Percentiles rank a stretch among this genome's conserved stretches.
phyloP scores from a whole-genome alignment of 2,888 invertebrate species.

The Incurvaria masculella region DNA sequence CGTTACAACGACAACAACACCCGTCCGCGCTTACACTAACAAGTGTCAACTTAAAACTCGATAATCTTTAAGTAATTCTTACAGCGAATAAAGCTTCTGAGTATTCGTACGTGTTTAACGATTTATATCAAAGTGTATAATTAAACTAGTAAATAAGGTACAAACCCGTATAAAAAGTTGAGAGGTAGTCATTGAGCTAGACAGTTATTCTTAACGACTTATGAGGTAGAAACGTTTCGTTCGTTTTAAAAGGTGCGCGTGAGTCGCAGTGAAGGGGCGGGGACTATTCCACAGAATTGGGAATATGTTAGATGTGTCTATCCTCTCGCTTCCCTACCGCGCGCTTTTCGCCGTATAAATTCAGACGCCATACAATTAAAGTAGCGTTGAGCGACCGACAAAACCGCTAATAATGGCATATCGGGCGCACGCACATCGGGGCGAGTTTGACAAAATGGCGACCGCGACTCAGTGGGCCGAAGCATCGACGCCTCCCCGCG shows the following conservation, averaged over 20 bases:
- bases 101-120: constrained; percentile 44
- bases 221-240: background rate
- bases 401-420: no score
- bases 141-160: constrained; percentile 51
- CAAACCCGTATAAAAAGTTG: constrained; percentile 56
- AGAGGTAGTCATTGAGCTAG: constrained; percentile 53
- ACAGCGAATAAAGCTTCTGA: constrained; percentile 55
- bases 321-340: no score
- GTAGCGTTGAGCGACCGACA: no score
- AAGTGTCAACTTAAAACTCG: background rate
- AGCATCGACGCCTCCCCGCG: constrained; percentile 15
- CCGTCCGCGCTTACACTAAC: background rate
- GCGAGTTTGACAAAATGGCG: no score
- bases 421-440: no score
- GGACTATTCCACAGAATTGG: no score
- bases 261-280: background rate
- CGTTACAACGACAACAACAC: background rate
- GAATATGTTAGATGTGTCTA: no score
- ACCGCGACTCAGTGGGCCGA: background rate
- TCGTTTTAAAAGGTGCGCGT: background rate
- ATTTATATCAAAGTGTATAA: constrained; percentile 50
- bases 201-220: background rate
- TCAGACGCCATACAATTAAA: no score
- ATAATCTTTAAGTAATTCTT: constrained; percentile 24
- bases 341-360: no score